These are phyloP conservation scores for Saccopteryx bilineata DNA, from an alignment of 2,113 vertebrate species.

Conservation along the genomic window DNA sequence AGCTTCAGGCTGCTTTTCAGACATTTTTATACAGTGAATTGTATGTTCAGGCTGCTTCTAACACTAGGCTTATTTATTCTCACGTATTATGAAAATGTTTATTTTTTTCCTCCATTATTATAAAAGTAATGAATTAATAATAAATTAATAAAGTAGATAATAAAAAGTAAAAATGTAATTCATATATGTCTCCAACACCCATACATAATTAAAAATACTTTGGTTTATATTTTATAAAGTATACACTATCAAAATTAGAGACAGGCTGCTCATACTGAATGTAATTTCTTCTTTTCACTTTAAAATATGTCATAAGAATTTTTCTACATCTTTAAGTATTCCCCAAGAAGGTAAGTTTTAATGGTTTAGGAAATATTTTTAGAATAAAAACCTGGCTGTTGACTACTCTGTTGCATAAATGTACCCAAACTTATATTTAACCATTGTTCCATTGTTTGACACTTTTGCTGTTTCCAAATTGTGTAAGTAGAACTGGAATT, in stretches of 20 bases:
- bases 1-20: background rate
- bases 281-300: background rate
- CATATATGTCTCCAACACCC: background rate
- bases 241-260: constrained; percentile 18
- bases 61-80: background rate
- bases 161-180: background rate
- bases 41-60: background rate
- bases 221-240: background rate
- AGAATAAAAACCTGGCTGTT: background rate
- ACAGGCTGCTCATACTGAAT: background rate
- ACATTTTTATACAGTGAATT: background rate
- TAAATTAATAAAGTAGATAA: background rate
- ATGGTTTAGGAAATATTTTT: background rate
- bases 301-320: background rate
- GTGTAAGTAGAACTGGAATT: background rate
- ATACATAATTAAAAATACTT: background rate
- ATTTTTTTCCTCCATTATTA: background rate
- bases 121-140: background rate
- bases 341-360: background rate
- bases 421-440: background rate
- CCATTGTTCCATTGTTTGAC: background rate
- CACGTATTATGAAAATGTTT: background rate
- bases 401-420: background rate
- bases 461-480: background rate
- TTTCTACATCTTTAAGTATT: background rate